Evolutionary conservation across 2,888 invertebrate genomes (phyloP), one percentile per base, ranked within the genome.

Genomic region (Myopa tessellatipennis): DNA sequence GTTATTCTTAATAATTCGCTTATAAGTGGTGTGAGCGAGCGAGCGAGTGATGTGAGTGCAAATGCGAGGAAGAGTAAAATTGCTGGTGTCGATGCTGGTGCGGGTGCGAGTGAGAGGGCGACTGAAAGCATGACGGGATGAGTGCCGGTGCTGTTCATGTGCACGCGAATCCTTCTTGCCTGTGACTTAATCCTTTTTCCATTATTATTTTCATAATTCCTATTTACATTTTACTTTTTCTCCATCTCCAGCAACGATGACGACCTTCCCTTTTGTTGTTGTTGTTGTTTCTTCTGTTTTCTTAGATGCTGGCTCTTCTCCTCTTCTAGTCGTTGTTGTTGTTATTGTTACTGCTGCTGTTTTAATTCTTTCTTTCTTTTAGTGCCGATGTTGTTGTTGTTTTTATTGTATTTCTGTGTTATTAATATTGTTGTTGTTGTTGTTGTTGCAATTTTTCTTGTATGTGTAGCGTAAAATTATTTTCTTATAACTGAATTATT

Each of bases 131-230:
- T 26, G 26, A 61, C 8, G 18, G 4, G 61, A 10, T 61, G n/a
- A 16, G 65, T 26, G 4, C 10, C 4, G 34, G 14, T 10, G 38
- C 3, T 4, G 61, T 72, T n/a, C 12, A 45, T 74, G 63, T 63
- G 63, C 40, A 16, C 40, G 45, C 36, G 65, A 26, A 14, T 18
- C 38, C 26, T 60, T n/a, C 75, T 60, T 79, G 82, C 38, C 36
- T 83, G 83, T 83, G 86, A 87, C 87, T 88, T 88, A 88, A 88
- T 88, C 88, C 88, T 88, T 88, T 88, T 88, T 88, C 87, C 88
- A 88, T 88, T 88, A 88, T 88, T 88, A 88, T 88, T 88, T 88
- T 87, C 86, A 87, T 87, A 87, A 87, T 87, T 87, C 87, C 87
- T 87, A 87, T 87, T 87, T 87, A 87, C 87, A 86, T 86, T 84